phyloP scores from a whole-genome alignment of 2,113 vertebrate species.

The Misgurnus mizolepis region DNA sequence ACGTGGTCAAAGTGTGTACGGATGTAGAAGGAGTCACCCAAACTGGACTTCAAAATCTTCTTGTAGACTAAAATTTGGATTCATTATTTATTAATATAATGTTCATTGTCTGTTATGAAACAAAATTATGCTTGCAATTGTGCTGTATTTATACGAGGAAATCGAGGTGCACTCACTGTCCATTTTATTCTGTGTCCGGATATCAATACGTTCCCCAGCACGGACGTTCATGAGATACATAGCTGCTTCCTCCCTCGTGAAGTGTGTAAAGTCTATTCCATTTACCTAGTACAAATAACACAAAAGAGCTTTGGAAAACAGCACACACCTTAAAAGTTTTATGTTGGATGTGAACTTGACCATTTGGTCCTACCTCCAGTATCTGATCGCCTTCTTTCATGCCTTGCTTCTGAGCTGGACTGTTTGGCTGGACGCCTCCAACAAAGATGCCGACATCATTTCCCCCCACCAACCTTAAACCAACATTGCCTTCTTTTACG shows the following conservation, averaged over 20 bases:
- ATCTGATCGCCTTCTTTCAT: slow-evolving; percentile 92
- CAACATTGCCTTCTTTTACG: slow-evolving; percentile 82
- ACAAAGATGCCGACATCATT: slow-evolving; percentile 96
- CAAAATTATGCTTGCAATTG: too few relatives aligned
- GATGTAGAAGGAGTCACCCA: slow-evolving; percentile 93
- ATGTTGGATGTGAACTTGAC: background rate
- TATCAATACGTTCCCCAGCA: slow-evolving; percentile 72
- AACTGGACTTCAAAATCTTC: slow-evolving; percentile 84
- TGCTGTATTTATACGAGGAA: slow-evolving; percentile 1
- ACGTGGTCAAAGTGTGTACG: slow-evolving; percentile 94
- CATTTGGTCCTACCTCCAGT: slow-evolving; percentile 79
- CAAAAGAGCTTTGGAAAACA: background rate
- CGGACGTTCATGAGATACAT: slow-evolving; percentile 82
- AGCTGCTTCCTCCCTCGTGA: slow-evolving; percentile 91
- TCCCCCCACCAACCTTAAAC: slow-evolving; percentile 87
- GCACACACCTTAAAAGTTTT: background rate
- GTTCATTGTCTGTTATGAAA: too few relatives aligned
- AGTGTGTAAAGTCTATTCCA: slow-evolving; percentile 78
- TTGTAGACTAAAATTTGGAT: slow-evolving; percentile 82
- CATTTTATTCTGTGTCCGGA: slow-evolving; percentile 86
- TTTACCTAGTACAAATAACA: slow-evolving; percentile 78
- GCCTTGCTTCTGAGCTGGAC: slow-evolving; percentile 81
- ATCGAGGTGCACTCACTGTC: slow-evolving; percentile 81
- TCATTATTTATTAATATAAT: background rate
- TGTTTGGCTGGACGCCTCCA: slow-evolving; percentile 86